Conservation (phyloP, 92 coral and sea anemone species). For the Parazoanthus swiftii region DNA sequence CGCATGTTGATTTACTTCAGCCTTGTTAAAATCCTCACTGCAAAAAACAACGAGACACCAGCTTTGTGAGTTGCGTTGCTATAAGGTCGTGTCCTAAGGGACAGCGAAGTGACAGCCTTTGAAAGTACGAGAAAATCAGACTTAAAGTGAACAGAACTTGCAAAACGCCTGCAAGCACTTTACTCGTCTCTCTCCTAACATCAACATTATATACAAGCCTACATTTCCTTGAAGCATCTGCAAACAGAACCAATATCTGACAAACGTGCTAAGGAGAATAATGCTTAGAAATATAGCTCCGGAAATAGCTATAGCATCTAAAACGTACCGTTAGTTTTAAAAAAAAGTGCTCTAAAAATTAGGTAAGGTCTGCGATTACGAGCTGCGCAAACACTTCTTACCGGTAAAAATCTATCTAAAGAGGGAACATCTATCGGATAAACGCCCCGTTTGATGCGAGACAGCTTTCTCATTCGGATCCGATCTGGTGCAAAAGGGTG, state of each 20-base stretch:
- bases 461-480: conserved; percentile 26
- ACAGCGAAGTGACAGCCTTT: neutral
- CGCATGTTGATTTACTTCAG: conserved; percentile 39
- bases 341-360: neutral
- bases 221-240: conserved; percentile 11
- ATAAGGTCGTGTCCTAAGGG: neutral
- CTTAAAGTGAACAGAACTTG: conserved; percentile 32
- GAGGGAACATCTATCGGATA: conserved; percentile 22
- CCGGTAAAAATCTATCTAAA: neutral
- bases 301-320: conserved; percentile 6
- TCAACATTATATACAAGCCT: conserved; percentile 7
- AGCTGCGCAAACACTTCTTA: conserved; percentile 42
- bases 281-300: neutral
- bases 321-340: neutral
- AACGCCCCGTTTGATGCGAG: neutral
- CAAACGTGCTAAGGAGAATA: conserved; percentile 20
- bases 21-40: conserved; percentile 32
- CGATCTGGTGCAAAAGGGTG: neutral
- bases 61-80: conserved; percentile 20
- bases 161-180: conserved; percentile 32
- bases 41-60: conserved; percentile 35
- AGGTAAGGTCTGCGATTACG: neutral
- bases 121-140: neutral
- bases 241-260: conserved; percentile 28
- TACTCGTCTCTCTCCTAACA: neutral